Percentiles rank a stretch among this genome's conserved stretches.
Evolutionary conservation across 2,113 vertebrate species (phyloP).

Genomic region (Pseudois nayaur): DNA sequence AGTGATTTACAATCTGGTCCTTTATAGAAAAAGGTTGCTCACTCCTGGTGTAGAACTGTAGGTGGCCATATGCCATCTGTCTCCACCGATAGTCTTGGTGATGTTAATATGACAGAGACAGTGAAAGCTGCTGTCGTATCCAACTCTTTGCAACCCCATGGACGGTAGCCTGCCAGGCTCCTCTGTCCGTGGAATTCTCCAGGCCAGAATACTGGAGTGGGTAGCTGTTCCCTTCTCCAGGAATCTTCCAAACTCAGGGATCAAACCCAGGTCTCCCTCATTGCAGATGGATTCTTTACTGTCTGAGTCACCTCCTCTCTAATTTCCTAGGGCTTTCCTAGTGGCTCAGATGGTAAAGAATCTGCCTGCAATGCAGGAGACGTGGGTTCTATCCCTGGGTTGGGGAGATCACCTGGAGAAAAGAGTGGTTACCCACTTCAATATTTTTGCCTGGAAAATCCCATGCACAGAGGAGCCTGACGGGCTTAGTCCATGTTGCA

Average conservation of each 20-base stretch:
- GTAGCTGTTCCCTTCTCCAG: background rate
- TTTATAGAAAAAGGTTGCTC: background rate
- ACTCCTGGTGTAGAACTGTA: background rate
- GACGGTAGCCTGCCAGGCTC: background rate
- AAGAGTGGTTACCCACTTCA: background rate
- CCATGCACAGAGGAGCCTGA: background rate
- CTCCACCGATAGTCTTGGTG: background rate
- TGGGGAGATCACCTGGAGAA: background rate
- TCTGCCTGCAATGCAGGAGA: background rate
- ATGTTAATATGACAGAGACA: background rate
- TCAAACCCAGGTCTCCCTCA: background rate
- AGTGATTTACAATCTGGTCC: background rate
- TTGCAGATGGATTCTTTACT: background rate
- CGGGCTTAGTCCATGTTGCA: background rate
- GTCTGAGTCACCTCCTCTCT: background rate
- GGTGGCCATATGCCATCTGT: background rate
- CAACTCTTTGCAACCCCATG: background rate
- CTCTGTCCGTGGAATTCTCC: background rate
- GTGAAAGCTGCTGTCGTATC: background rate
- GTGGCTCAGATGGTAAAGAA: background rate
- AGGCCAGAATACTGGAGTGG: background rate
- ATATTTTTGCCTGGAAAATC: background rate
- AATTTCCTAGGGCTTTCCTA: background rate
- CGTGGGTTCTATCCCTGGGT: background rate
- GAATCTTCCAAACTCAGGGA: background rate